Base-by-base conservation (phyloP, 2,888 invertebrate genomes). In the Drosophila buzzatii region DNA sequence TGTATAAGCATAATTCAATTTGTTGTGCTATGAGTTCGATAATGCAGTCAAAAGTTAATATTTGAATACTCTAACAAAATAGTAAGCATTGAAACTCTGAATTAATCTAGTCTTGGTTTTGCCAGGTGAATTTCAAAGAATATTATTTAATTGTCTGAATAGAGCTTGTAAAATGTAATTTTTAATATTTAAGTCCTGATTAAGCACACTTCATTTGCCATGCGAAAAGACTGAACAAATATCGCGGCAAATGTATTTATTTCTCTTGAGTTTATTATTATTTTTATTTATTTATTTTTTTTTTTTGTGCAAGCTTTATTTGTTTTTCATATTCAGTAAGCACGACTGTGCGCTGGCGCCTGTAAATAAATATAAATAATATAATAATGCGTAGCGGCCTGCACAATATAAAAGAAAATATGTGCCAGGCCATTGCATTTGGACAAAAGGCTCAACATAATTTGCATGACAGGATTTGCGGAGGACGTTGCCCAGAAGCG, bases 391-490 rank as follows among this genome's bases (percentile, higher is more conserved):
- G 73, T 51, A 42, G 77, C 61, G 49, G 65, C 52, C 44, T 60
- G 63, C 23, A 67, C 66, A 79, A 68, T 68, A 79, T 73, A 79
- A 79, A 73, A 61, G 67, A 55, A 55, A 76, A 70, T 76, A 69
- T 83, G 66, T 79, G 70, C 63, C 75, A 67, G 64, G 57, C 71
- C 56, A 81, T 76, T 79, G 79, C 83, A 76, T 75, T 75, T 44
- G 71, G 70, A 85, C 79, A 83, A 81, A 84, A 71, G 81, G 59
- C 72, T 72, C 58, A 62, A 64, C 72, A 76, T 81, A 76, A 82
- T 83, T 83, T 85, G 81, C 79, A 82, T 81, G 58, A 73, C 72
- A 76, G 69, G 65, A 81, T 74, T 76, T 66, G 59, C 55, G 58
- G 57, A 66, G 61, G 77, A 72, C 69, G 72, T 52, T 61, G 56